phyloP scores from a whole-genome alignment of 2,113 vertebrate species.

The Mesoclemmys tuberculata region DNA sequence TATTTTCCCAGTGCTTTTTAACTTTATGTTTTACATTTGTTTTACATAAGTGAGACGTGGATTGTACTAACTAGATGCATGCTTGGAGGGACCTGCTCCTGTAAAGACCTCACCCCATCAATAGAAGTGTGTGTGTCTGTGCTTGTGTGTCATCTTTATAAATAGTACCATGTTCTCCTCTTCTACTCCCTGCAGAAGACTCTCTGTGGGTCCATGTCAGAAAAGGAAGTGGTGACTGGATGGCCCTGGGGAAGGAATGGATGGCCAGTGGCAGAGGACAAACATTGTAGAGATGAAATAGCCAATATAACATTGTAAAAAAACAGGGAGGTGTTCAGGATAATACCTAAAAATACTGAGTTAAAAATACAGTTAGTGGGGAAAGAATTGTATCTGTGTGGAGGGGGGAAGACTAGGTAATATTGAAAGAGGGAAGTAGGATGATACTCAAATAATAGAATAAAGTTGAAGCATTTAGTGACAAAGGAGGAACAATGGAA shows the following conservation, averaged over 20 bases:
- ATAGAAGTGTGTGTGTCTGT: fast-evolving
- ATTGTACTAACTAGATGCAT: not conserved
- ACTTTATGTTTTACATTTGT: not conserved
- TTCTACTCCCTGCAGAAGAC: not conserved
- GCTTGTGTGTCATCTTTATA: not conserved
- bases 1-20: not conserved
- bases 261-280: not conserved
- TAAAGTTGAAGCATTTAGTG: not conserved
- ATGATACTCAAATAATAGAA: not conserved
- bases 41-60: not conserved
- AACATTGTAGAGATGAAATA: not conserved
- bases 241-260: not conserved
- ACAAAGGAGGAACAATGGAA: not conserved
- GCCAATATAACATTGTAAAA: not conserved
- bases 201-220: not conserved
- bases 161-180: not conserved
- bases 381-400: not conserved
- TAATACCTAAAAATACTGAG: not conserved
- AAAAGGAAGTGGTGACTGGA: not conserved
- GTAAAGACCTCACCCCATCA: not conserved
- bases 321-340: not conserved
- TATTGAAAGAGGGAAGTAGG: not conserved
- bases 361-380: not conserved
- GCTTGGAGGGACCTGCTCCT: not conserved
- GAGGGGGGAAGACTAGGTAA: not conserved